Percentiles rank a stretch among this genome's conserved stretches.
phyloP scores from a whole-genome alignment of 2,888 invertebrate genomes.

The Clivina fossor region DNA sequence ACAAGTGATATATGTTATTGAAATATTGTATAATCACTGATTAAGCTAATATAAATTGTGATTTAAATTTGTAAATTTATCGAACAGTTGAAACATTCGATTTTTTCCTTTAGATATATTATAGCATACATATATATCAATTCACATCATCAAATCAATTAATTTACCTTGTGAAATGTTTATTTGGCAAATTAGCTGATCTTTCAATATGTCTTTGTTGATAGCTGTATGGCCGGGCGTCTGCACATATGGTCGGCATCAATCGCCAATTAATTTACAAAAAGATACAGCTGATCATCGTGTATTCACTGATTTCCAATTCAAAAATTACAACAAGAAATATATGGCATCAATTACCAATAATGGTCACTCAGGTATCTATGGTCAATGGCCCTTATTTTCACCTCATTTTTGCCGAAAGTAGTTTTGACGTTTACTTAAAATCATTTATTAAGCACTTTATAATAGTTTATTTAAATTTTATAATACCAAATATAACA shows the following conservation, averaged over 20 bases:
- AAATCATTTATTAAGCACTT: neutral
- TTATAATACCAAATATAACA: too few species aligned
- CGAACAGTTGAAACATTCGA: too few species aligned
- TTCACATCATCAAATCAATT: neutral
- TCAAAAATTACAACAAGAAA: slow-evolving; percentile 60
- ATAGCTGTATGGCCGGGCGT: slow-evolving; percentile 62
- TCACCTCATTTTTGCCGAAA: too few species aligned
- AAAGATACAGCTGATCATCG: slow-evolving; percentile 57
- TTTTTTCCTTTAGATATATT: neutral
- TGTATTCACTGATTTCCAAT: slow-evolving; percentile 55
- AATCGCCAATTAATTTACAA: slow-evolving; percentile 78
- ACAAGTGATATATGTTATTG: too few species aligned
- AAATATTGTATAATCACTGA: too few species aligned
- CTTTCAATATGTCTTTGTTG: slow-evolving; percentile 30
- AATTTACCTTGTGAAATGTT: neutral
- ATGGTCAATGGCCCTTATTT: neutral
- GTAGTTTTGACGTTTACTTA: too few species aligned
- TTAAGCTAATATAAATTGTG: too few species aligned
- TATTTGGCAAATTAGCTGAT: too few species aligned
- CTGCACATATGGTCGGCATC: slow-evolving; percentile 64
- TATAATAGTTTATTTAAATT: neutral
- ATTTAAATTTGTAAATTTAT: too few species aligned
- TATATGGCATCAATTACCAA: slow-evolving; percentile 60
- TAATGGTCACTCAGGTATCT: slow-evolving; percentile 70
- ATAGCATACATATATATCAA: neutral